A percentile compares a stretch with the other conserved stretches of the same genome.
These are phyloP conservation scores for Podilymbus podiceps DNA, from an alignment of 2,113 vertebrate species.

Conservation along the genomic window DNA sequence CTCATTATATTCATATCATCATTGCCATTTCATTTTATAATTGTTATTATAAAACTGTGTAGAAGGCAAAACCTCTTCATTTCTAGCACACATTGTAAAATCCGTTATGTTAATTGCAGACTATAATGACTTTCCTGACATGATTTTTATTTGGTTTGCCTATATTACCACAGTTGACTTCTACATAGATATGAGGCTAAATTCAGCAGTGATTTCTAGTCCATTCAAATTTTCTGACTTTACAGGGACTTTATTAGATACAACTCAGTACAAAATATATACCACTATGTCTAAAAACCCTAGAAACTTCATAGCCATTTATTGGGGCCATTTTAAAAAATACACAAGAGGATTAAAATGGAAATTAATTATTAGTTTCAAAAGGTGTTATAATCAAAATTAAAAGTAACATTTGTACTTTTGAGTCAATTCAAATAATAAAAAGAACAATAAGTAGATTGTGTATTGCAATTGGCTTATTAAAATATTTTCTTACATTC, in stretches of 20 bases:
- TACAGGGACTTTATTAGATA: not conserved
- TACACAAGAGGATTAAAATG: constrained; percentile 11
- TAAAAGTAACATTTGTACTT: not conserved
- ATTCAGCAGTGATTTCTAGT: not conserved
- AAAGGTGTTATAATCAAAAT: not conserved
- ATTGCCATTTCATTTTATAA: not conserved
- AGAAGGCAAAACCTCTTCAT: not conserved
- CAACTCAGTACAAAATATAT: not conserved
- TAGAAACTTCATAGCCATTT: not conserved
- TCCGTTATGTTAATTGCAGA: not conserved
- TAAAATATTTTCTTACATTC: constrained; percentile 5
- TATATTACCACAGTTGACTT: not conserved
- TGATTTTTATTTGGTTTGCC: constrained; percentile 12
- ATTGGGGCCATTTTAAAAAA: constrained; percentile 9
- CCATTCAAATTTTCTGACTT: not conserved
- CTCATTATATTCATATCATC: not conserved
- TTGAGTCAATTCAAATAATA: not conserved
- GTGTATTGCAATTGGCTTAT: not conserved
- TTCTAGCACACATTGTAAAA: not conserved
- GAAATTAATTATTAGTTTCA: not conserved
- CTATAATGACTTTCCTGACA: not conserved
- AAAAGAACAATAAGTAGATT: not conserved
- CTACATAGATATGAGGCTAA: not conserved
- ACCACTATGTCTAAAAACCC: not conserved
- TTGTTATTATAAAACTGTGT: not conserved